Conservation (phyloP, 1,140 invertebrate genomes). For the Neodiprion lecontei region DNA sequence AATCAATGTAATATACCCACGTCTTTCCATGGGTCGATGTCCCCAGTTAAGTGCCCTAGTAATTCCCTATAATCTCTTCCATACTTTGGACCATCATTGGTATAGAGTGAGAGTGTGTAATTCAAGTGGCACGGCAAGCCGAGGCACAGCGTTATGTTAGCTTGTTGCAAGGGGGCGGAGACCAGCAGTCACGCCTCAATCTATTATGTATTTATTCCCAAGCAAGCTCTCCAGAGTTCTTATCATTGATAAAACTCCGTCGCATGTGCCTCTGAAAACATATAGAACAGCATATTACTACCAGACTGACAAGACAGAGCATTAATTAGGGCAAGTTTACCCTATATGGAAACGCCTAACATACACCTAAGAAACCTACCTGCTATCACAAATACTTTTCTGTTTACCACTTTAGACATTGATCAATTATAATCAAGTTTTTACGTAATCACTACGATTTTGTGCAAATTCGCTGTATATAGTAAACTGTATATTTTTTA, state of each 20-base stretch:
- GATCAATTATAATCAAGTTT: too few relatives aligned
- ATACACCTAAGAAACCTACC: too few relatives aligned
- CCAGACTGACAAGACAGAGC: conserved; percentile 59
- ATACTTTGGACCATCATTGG: conserved; percentile 62
- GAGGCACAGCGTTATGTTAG: conserved; percentile 59
- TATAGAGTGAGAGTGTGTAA: conserved; percentile 59
- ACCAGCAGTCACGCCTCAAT: conserved; percentile 52
- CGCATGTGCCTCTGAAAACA: conserved; percentile 65
- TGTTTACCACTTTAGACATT: too few relatives aligned
- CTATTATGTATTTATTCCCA: conserved; percentile 54
- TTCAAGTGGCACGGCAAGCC: conserved; percentile 55
- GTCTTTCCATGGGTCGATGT: conserved; percentile 36
- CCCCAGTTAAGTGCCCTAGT: conserved; percentile 42
- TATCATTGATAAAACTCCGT: conserved; percentile 59
- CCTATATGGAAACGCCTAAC: too few relatives aligned
- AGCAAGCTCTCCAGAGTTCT: conserved; percentile 59
- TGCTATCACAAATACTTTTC: too few relatives aligned
- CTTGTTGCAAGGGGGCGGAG: conserved; percentile 51
- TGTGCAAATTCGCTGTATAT: too few relatives aligned
- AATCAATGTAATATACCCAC: conserved; percentile 8
- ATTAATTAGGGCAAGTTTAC: background rate
- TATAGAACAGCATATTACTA: conserved; percentile 63
- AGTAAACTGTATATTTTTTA: too few relatives aligned
- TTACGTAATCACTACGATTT: too few relatives aligned
- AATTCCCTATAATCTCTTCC: conserved; percentile 47